Conservation (phyloP, 2,113 vertebrate species). For the Nansenia antarctica region DNA sequence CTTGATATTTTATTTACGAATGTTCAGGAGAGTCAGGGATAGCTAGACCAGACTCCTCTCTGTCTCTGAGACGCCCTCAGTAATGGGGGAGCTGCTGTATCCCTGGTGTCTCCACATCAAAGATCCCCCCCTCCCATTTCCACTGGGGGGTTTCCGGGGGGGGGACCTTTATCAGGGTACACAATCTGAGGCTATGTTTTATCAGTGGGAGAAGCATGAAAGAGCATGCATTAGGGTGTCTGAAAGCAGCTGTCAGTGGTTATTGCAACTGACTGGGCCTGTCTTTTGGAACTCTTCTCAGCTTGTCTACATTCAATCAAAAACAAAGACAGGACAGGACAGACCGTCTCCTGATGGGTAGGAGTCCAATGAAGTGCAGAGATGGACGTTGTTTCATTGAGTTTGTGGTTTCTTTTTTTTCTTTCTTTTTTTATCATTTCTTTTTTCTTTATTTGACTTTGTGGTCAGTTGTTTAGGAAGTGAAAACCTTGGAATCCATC, state of each 20-base stretch:
- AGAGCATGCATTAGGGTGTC: slow-evolving; percentile 58
- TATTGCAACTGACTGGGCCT: slow-evolving; percentile 47
- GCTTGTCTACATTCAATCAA: slow-evolving; percentile 35
- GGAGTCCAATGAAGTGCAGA: slow-evolving; percentile 2
- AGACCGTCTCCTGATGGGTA: slow-evolving; percentile 14
- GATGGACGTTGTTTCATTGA: slow-evolving; percentile 4
- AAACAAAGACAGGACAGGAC: slow-evolving; percentile 33
- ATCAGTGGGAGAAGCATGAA: slow-evolving; percentile 55
- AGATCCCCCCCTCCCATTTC: slow-evolving; percentile 57
- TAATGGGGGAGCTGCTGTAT: slow-evolving; percentile 46
- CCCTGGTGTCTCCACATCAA: slow-evolving; percentile 61
- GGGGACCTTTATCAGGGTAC: slow-evolving; percentile 65
- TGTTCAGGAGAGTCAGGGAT: slow-evolving; percentile 49
- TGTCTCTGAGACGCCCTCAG: slow-evolving; percentile 53
- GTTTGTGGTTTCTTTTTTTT: not conserved
- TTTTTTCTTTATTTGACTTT: slow-evolving; percentile 11
- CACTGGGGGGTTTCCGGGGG: slow-evolving; percentile 57
- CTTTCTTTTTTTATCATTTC: too few relatives aligned
- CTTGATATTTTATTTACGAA: slow-evolving; percentile 75
- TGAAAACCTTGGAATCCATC: slow-evolving; percentile 7
- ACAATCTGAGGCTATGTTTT: slow-evolving; percentile 58
- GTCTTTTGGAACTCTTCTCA: slow-evolving; percentile 42
- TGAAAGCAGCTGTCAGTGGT: slow-evolving; percentile 50
- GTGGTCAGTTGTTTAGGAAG: not conserved
- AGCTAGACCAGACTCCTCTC: slow-evolving; percentile 48